phyloP scores from a whole-genome alignment of 2,888 invertebrate species.

The Oscheius sp. region DNA sequence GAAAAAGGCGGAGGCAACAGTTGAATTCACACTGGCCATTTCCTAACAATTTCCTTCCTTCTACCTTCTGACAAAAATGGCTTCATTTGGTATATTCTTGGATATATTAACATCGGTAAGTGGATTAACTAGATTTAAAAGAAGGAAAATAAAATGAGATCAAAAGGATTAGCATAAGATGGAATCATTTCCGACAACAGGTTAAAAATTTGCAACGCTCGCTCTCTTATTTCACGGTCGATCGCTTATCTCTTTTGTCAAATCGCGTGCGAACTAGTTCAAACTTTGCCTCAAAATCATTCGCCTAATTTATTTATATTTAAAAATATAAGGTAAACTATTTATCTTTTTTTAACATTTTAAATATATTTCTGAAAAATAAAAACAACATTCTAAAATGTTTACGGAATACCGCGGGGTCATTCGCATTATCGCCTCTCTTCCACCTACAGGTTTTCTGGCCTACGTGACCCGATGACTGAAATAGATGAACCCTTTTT shows the following conservation, averaged over 20 bases:
- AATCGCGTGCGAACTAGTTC: constrained; percentile 7
- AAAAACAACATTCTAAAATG: not conserved
- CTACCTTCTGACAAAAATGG: too few relatives aligned
- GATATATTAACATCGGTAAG: too few relatives aligned
- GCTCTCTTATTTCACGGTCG: constrained; percentile 13
- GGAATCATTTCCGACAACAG: too few relatives aligned
- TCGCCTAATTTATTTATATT: not conserved
- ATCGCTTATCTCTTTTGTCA: not conserved
- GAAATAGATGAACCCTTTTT: not conserved
- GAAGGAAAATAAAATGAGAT: too few relatives aligned
- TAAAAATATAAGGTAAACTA: not conserved
- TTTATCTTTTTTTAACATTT: not conserved
- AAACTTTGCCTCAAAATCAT: not conserved
- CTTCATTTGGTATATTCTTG: too few relatives aligned
- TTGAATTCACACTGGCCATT: too few relatives aligned
- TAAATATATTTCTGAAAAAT: not conserved
- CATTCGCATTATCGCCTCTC: not conserved
- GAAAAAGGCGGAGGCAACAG: too few relatives aligned
- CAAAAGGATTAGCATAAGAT: too few relatives aligned
- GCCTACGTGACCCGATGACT: too few relatives aligned
- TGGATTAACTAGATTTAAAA: too few relatives aligned
- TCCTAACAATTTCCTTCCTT: too few relatives aligned
- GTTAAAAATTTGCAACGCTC: too few relatives aligned
- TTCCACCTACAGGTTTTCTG: not conserved
- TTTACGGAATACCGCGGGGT: not conserved